A percentile compares a stretch with the other conserved stretches of the same genome.
These are phyloP conservation scores for Zaprionus inermis DNA, from an alignment of 1,140 invertebrate genomes.

Conservation along the genomic window DNA sequence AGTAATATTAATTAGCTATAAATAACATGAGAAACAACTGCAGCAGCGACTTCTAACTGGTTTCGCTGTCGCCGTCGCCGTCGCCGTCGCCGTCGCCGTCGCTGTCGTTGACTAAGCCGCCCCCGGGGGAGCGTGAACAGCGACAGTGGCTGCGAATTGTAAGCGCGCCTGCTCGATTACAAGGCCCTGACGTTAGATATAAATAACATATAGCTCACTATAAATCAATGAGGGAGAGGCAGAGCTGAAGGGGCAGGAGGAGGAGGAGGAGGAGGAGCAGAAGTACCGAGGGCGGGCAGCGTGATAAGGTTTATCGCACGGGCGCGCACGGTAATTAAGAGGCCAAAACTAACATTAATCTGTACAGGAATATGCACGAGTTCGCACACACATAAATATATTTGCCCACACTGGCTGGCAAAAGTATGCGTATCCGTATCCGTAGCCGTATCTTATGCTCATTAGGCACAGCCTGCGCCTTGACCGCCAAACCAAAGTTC, in stretches of 20 bases:
- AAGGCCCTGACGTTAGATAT: constrained; percentile 51
- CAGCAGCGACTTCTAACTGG: constrained; percentile 58
- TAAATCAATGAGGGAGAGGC: constrained; percentile 64
- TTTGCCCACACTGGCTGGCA: constrained; percentile 7
- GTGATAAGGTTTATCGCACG: constrained; percentile 80
- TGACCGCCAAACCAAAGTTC: constrained; percentile 75
- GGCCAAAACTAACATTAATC: constrained; percentile 75
- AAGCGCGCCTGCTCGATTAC: constrained; percentile 62
- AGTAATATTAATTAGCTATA: constrained; percentile 83
- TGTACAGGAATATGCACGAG: constrained; percentile 48
- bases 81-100: neutral
- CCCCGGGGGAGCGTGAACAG: constrained; percentile 42
- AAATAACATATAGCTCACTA: constrained; percentile 78
- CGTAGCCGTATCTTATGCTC: constrained; percentile 74
- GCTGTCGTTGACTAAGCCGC: constrained; percentile 33
- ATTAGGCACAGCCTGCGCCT: constrained; percentile 79
- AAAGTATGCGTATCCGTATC: constrained; percentile 12
- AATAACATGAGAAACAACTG: constrained; percentile 72
- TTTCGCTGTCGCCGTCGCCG: constrained; percentile 32
- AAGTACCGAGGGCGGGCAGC: neutral
- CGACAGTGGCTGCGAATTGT: constrained; percentile 56
- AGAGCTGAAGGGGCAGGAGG: neutral
- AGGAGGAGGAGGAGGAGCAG: neutral
- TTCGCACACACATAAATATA: neutral
- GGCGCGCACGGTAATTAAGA: constrained; percentile 78